phyloP scores from a whole-genome alignment of 2,113 vertebrate genomes.

The Phycodurus eques region DNA sequence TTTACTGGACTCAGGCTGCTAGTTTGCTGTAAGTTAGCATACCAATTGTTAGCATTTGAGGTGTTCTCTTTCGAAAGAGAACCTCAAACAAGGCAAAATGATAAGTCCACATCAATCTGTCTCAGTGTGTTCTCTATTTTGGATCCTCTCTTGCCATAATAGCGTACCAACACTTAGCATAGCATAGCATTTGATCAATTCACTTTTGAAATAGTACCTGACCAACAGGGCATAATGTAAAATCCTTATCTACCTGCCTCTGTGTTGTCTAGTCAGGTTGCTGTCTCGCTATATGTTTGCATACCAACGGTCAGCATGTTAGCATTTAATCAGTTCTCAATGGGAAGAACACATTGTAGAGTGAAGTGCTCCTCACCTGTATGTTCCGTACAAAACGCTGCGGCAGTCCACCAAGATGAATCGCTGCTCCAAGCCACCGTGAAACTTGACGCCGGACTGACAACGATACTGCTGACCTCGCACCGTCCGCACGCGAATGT shows the following conservation, averaged over 20 bases:
- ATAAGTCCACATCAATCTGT: too few species aligned
- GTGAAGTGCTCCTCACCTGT: slow-evolving; percentile 72
- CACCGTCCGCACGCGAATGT: slow-evolving; percentile 85
- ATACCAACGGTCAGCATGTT: neutral
- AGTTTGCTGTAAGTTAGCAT: too few species aligned
- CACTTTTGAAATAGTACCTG: neutral
- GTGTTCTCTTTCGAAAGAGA: too few species aligned
- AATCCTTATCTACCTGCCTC: neutral
- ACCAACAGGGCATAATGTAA: neutral
- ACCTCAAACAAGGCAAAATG: too few species aligned
- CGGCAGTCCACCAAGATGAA: slow-evolving; percentile 86
- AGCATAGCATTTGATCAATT: neutral
- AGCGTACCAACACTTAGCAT: neutral
- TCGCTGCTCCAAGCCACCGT: slow-evolving; percentile 86
- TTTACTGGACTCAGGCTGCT: too few species aligned
- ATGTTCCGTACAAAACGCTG: slow-evolving; percentile 87
- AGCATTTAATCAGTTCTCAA: neutral
- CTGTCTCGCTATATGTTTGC: neutral
- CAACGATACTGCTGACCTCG: slow-evolving; percentile 86
- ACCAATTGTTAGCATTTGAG: too few species aligned
- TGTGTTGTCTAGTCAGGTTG: neutral
- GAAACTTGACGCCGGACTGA: slow-evolving; percentile 84
- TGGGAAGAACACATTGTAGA: too few species aligned
- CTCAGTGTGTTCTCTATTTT: too few species aligned
- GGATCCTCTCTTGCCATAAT: too few species aligned